These are phyloP conservation scores for Larimichthys crocea DNA, from an alignment of 2,113 vertebrate genomes.

Conservation along the genomic window DNA sequence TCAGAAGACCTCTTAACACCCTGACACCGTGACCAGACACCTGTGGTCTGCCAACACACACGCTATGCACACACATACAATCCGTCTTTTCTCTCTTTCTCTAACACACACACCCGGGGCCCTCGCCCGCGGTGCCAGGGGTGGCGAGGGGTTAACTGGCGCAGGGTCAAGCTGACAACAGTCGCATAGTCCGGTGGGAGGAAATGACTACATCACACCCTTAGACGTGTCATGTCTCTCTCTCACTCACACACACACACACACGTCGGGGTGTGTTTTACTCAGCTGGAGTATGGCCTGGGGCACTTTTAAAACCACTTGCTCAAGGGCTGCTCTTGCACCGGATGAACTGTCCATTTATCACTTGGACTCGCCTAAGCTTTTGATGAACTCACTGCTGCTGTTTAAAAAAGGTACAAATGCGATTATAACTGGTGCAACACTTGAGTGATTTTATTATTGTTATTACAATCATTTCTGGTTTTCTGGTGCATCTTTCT, in stretches of 20 bases:
- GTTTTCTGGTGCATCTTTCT: conserved; percentile 8
- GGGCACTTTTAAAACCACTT: conserved; percentile 75
- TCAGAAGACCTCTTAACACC: conserved; percentile 82
- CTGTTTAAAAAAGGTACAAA: conserved; percentile 26
- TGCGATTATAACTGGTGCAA: not conserved
- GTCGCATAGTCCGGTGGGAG: conserved; percentile 76
- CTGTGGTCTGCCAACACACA: conserved; percentile 86
- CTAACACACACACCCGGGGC: conserved; percentile 61
- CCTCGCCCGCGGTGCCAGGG: conserved; percentile 83
- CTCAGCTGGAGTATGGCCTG: conserved; percentile 72
- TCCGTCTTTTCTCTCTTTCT: conserved; percentile 49
- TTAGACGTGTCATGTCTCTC: conserved; percentile 66
- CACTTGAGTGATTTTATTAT: conserved; percentile 2
- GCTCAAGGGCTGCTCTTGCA: conserved; percentile 51
- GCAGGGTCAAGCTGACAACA: conserved; percentile 87
- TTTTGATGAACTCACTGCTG: conserved; percentile 59
- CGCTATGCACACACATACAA: conserved; percentile 46
- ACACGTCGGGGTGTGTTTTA: conserved; percentile 74
- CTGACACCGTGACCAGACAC: conserved; percentile 82
- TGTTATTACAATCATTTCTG: not conserved
- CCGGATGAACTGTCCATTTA: conserved; percentile 71
- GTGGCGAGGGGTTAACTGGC: conserved; percentile 88
- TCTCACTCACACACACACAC: conserved; percentile 38
- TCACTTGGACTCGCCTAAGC: conserved; percentile 53
- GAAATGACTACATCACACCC: conserved; percentile 81